These are phyloP conservation scores for Caenorhabditis brenneri DNA, from an alignment of 1,140 invertebrate species.

Conservation along the genomic window DNA sequence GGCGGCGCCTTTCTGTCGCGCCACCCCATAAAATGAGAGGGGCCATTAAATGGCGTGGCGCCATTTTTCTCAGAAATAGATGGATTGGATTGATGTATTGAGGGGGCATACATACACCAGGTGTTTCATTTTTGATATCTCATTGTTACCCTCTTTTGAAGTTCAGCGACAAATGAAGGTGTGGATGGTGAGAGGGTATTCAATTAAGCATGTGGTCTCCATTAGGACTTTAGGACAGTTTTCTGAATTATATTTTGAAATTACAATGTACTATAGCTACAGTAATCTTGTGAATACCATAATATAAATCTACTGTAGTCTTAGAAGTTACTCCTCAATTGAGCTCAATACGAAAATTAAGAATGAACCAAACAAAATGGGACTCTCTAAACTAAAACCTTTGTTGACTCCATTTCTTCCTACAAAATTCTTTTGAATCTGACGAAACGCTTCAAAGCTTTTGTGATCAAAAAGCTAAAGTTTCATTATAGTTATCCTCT, in stretches of 20 bases:
- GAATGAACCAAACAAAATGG: too few species aligned
- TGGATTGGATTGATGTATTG: slow-evolving; percentile 1
- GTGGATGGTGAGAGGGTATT: neutral
- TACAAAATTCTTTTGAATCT: too few species aligned
- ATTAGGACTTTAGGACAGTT: neutral
- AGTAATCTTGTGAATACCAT: too few species aligned
- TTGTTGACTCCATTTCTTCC: too few species aligned
- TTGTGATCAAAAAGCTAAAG: neutral
- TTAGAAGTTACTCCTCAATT: too few species aligned
- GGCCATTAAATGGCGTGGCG: slow-evolving; percentile 35
- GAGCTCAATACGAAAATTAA: too few species aligned
- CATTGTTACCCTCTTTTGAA: slow-evolving; percentile 26
- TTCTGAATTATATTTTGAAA: too few species aligned
- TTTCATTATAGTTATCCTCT: neutral
- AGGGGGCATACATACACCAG: neutral
- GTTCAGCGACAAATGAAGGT: neutral
- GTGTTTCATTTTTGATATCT: slow-evolving; percentile 5
- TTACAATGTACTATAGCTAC: too few species aligned
- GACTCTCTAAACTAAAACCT: too few species aligned
- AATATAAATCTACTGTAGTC: too few species aligned
- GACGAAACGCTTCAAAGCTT: too few species aligned
- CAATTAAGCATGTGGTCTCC: neutral
- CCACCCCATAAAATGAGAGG: slow-evolving; percentile 32
- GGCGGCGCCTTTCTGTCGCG: slow-evolving; percentile 38
- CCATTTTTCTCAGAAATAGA: slow-evolving; percentile 31